Evolutionary conservation across 1,140 invertebrate species (phyloP), one percentile per base, ranked within the genome.

Genomic region (Ips typographus): DNA sequence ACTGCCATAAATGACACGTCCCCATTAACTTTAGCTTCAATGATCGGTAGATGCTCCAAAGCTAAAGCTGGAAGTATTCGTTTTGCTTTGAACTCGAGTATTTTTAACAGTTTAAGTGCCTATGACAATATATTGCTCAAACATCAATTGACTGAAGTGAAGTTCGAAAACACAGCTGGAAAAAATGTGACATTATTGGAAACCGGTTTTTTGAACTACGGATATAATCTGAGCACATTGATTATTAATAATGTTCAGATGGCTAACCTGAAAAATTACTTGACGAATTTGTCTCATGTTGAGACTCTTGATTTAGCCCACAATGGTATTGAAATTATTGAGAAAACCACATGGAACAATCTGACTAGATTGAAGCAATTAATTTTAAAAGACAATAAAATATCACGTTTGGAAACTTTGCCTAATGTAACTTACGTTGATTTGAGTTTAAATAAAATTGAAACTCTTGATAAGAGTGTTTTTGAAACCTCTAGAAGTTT

Each of bases 381-480:
- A 43, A 59, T 56, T 70, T 55, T 73, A 51, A 44, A 42, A 55
- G 44, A 64, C 43, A 74, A 74, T 65, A 49, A 55, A 7, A 61
- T 74, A 2, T 51, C 43, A 7, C n/a, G 2, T 2, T 42, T 74
- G 44, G 56, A 51, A 22, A 36, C 56, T 44, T 36, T 47, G 2
- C n/a, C 36, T 6, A 59, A 67, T 37, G 1, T 67, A 52, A 67
- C 39, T 5, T 40, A 44, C 22, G 4, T 49, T 43, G 65, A 62
- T 42, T 63, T 57, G 41, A 63, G 59, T 39, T 5, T 51, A 42
- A 61, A 67, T 37, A 40, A 38, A 44, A 63, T 71, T 38, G 8
- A 22, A 52, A 37, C 43, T 49, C 42, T 67, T 39, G 7, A 37
- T 22, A 49, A 63, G 42, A 44, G 37, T 40, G 51, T 40, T 6